Conservation (phyloP, 1,140 invertebrate species). For the Drosophila ananassae region DNA sequence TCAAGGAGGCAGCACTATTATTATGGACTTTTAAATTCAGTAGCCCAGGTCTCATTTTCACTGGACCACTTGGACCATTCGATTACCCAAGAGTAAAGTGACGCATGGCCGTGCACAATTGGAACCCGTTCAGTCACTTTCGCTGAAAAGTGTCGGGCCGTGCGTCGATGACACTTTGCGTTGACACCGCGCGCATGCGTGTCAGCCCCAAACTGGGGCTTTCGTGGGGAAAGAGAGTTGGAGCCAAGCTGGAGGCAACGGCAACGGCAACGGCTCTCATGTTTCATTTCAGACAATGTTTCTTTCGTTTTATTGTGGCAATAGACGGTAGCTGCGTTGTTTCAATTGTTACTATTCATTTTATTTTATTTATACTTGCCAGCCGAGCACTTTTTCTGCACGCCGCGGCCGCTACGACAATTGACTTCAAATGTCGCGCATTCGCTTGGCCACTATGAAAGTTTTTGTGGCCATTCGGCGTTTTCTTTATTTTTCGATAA, state of each 20-base stretch:
- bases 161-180: conserved; percentile 28
- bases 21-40: background rate
- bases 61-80: background rate
- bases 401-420: conserved; percentile 65
- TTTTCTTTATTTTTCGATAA: conserved; percentile 75
- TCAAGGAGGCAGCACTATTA: too few species aligned
- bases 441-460: conserved; percentile 61
- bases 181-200: conserved; percentile 58
- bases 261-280: conserved; percentile 35
- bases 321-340: conserved; percentile 45
- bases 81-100: background rate
- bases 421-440: conserved; percentile 75
- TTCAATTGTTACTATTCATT: conserved; percentile 79
- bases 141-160: conserved; percentile 63
- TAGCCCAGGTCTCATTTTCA: background rate
- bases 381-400: conserved; percentile 66
- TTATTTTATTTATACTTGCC: conserved; percentile 64
- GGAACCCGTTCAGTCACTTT: conserved; percentile 81
- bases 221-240: conserved; percentile 5
- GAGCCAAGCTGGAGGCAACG: too few species aligned
- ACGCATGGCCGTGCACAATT: conserved; percentile 49
- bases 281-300: conserved; percentile 53
- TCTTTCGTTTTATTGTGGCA: conserved; percentile 49
- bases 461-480: conserved; percentile 55
- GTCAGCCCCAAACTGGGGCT: conserved; percentile 2